Conservation (phyloP, 2,113 vertebrate genomes). For the Oreocharis arfaki region DNA sequence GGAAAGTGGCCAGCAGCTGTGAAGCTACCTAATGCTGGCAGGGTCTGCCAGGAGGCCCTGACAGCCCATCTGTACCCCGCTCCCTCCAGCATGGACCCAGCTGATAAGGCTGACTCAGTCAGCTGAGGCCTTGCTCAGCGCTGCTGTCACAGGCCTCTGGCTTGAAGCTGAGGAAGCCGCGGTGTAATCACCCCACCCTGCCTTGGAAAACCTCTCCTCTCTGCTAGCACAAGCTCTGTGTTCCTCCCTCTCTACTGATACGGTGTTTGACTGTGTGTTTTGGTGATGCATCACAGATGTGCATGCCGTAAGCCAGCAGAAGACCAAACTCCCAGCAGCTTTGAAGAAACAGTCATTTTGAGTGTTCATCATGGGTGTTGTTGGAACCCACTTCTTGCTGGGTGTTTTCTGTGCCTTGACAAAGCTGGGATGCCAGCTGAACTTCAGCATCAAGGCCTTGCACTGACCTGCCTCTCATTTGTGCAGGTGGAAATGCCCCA, state of each 20-base stretch:
- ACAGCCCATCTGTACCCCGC: neutral
- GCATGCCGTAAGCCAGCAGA: neutral
- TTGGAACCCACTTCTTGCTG: neutral
- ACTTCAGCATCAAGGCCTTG: neutral
- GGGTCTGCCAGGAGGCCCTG: neutral
- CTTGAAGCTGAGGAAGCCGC: neutral
- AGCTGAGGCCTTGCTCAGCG: neutral
- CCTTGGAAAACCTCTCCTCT: neutral
- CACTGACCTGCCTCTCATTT: neutral
- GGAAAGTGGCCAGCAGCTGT: neutral
- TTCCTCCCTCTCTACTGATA: neutral
- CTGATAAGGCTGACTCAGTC: neutral
- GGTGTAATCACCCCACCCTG: neutral
- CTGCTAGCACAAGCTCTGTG: neutral
- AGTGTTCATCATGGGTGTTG: neutral
- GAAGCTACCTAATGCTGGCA: neutral
- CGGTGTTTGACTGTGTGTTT: neutral
- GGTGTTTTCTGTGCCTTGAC: neutral
- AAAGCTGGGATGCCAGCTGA: no score
- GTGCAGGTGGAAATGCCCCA: neutral
- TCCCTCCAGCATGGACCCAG: neutral
- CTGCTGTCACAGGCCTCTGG: neutral
- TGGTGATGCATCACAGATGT: neutral
- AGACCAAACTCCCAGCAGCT: neutral
- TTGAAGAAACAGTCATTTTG: neutral